A percentile compares a stretch with the other conserved stretches of the same genome.
Conservation (phyloP, 2,113 vertebrate genomes). For the Equus quagga region DNA sequence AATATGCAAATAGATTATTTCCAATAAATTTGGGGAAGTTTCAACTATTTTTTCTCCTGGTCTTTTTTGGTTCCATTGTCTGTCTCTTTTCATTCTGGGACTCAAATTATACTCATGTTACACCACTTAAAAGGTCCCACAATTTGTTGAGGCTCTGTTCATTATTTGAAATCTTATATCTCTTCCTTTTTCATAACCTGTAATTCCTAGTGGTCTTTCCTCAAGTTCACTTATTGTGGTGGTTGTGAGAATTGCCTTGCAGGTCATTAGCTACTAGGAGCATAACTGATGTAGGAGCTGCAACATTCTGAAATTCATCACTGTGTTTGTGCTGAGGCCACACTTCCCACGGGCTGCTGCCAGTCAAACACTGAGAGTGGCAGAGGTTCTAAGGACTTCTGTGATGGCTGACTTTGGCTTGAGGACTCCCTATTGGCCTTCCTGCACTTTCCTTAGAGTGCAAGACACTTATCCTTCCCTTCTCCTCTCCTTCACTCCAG, state of each 20-base stretch:
- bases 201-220: conserved; percentile 1
- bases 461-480: not conserved
- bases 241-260: not conserved
- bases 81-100: not conserved
- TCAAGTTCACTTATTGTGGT: not conserved
- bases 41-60: not conserved
- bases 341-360: not conserved
- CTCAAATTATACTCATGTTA: not conserved
- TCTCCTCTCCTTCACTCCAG: not conserved
- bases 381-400: not conserved
- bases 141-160: not conserved
- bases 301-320: not conserved
- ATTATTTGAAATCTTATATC: not conserved
- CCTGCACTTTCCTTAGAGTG: not conserved
- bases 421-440: not conserved
- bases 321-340: not conserved
- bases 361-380: not conserved
- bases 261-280: not conserved
- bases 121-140: not conserved
- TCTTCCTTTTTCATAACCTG: not conserved
- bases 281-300: not conserved
- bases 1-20: conserved; percentile 2
- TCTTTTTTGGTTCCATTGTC: not conserved
- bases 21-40: not conserved
- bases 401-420: not conserved